Conservation (phyloP, 2,888 invertebrate species). For the Falcaria lacertinaria region DNA sequence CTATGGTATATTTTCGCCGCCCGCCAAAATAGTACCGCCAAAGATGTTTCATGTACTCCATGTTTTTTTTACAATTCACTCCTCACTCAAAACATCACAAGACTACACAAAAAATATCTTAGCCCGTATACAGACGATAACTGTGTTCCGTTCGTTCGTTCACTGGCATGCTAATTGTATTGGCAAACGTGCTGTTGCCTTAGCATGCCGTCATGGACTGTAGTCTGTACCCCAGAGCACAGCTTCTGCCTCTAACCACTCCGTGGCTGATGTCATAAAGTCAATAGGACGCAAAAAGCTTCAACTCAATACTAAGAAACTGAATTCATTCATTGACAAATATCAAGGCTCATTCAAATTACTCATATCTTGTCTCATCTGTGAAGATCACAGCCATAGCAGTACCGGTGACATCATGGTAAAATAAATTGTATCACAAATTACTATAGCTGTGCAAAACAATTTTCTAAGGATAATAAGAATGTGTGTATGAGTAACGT, state of each 20-base stretch:
- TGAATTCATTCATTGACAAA: conserved; percentile 39
- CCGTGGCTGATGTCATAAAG: conserved; percentile 64
- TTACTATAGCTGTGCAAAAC: neutral
- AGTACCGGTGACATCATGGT: conserved; percentile 28
- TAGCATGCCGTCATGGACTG: conserved; percentile 56
- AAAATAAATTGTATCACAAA: conserved; percentile 4
- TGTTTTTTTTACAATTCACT: conserved; percentile 22
- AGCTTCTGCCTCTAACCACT: conserved; percentile 39
- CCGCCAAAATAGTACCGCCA: conserved; percentile 61
- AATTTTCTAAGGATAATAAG: neutral
- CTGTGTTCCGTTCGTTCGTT: conserved; percentile 22
- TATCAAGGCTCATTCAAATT: conserved; percentile 34
- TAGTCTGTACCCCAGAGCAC: conserved; percentile 30
- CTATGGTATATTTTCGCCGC: conserved; percentile 54
- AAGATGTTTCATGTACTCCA: conserved; percentile 61
- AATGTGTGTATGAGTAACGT: too few relatives aligned
- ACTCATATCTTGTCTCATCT: conserved; percentile 33
- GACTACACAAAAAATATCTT: conserved; percentile 15
- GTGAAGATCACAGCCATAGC: conserved; percentile 22
- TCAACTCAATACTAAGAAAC: conserved; percentile 47
- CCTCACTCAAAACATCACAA: conserved; percentile 14
- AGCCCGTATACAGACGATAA: neutral
- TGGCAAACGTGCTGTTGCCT: conserved; percentile 56
- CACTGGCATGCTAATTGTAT: conserved; percentile 46
- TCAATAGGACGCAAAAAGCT: conserved; percentile 51